Evolutionary conservation across 2,113 vertebrate genomes (phyloP).

Genomic region (Equus przewalskii): DNA sequence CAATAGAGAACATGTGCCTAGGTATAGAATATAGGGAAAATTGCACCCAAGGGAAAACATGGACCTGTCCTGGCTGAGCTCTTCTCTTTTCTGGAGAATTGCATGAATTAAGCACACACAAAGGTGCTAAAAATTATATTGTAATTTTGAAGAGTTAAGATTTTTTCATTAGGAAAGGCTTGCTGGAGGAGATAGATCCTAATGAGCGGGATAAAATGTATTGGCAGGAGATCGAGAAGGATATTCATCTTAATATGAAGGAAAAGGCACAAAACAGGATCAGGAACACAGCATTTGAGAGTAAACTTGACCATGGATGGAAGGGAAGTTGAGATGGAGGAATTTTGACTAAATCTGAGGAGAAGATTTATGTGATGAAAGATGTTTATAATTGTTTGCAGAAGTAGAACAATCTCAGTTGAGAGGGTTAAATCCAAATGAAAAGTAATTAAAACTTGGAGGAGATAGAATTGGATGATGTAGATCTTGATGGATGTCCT

Average conservation of each 20-base stretch:
- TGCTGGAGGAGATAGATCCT: conserved; percentile 18
- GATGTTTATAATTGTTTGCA: conserved; percentile 33
- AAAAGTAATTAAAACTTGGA: conserved; percentile 50
- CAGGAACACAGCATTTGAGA: conserved; percentile 8
- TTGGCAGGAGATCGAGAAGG: conserved; percentile 41
- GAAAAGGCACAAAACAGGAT: conserved; percentile 38
- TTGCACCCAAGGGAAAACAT: background rate
- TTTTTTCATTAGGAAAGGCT: conserved; percentile 54
- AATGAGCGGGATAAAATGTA: background rate
- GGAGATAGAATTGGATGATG: background rate
- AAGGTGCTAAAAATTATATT: conserved; percentile 46
- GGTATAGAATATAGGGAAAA: background rate
- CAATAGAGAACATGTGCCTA: background rate
- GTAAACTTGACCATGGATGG: conserved; percentile 29
- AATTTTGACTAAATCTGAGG: conserved; percentile 49
- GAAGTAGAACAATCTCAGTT: background rate
- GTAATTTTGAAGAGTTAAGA: conserved; percentile 51
- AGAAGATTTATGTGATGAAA: conserved; percentile 44
- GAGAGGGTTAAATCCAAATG: conserved; percentile 25
- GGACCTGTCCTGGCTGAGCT: background rate
- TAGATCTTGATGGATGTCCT: background rate
- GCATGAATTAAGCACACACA: background rate
- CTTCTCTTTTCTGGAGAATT: conserved; percentile 17
- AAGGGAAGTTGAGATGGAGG: conserved; percentile 30
- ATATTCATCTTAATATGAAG: conserved; percentile 52